These are phyloP conservation scores for Axinella damicornis DNA, from an alignment of 37 sponge, comb jelly and placozoan species.

Conservation along the genomic window DNA sequence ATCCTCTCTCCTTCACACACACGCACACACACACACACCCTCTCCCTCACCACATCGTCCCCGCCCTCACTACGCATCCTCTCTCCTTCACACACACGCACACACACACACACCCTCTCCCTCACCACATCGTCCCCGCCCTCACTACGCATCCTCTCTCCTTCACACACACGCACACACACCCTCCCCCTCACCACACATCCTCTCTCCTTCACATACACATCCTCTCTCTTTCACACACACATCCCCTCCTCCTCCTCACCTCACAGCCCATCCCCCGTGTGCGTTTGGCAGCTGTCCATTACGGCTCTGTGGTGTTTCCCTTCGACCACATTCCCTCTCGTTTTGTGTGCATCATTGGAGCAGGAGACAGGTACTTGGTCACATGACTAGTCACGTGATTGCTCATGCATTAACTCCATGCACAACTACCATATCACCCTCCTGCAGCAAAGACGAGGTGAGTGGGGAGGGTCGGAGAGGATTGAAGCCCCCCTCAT, in stretches of 20 bases:
- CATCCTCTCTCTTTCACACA: neutral
- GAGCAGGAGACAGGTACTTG: slow-evolving; percentile 82
- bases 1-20: no score
- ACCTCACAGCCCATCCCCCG: slow-evolving; percentile 28
- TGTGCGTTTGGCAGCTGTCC: slow-evolving; percentile 44
- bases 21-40: no score
- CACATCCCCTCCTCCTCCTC: no score
- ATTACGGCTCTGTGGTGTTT: slow-evolving; percentile 56
- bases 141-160: neutral
- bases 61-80: no score
- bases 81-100: no score
- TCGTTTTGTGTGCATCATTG: slow-evolving; percentile 73
- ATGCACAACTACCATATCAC: no score
- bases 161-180: no score
- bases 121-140: no score
- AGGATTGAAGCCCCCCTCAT: slow-evolving; percentile 30
- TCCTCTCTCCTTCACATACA: neutral
- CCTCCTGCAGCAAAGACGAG: slow-evolving; percentile 34
- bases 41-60: no score
- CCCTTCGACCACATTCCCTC: slow-evolving; percentile 69
- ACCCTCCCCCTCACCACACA: neutral
- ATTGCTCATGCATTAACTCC: no score
- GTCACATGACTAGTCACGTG: no score
- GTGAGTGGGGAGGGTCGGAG: slow-evolving; percentile 68
- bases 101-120: no score